These are phyloP conservation scores for Nyctibius grandis DNA, from an alignment of 2,797 vertebrate species.

Conservation along the genomic window DNA sequence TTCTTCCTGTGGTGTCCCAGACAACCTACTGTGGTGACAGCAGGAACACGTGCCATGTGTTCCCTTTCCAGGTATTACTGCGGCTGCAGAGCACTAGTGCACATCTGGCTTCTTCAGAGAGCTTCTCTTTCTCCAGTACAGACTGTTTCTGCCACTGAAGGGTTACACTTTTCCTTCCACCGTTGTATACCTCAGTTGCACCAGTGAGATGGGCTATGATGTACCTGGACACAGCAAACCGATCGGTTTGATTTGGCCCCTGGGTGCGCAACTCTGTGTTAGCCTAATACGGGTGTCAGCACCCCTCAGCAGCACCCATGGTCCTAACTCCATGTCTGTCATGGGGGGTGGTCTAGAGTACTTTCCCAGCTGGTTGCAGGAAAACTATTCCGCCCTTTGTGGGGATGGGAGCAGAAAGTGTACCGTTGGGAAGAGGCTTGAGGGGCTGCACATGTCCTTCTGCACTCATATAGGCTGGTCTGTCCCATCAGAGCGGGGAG, in stretches of 20 bases:
- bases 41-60: fast-evolving
- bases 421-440: background rate
- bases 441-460: background rate
- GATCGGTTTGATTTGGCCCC: background rate
- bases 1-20: background rate
- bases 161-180: background rate
- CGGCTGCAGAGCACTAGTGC: background rate
- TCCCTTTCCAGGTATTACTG: background rate
- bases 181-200: background rate
- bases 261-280: background rate
- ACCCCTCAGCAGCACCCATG: fast-evolving
- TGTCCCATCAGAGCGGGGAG: background rate
- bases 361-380: background rate
- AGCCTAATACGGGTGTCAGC: background rate
- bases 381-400: background rate
- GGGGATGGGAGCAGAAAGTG: background rate
- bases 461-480: background rate
- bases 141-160: background rate
- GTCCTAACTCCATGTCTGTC: background rate
- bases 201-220: background rate
- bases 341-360: fast-evolving
- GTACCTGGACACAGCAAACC: background rate
- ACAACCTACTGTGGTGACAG: fast-evolving
- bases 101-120: background rate
- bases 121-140: background rate